A percentile compares a stretch with the other conserved stretches of the same genome.
Conservation (phyloP, 2,888 invertebrate species). For the Hirtodrosophila confusa region DNA sequence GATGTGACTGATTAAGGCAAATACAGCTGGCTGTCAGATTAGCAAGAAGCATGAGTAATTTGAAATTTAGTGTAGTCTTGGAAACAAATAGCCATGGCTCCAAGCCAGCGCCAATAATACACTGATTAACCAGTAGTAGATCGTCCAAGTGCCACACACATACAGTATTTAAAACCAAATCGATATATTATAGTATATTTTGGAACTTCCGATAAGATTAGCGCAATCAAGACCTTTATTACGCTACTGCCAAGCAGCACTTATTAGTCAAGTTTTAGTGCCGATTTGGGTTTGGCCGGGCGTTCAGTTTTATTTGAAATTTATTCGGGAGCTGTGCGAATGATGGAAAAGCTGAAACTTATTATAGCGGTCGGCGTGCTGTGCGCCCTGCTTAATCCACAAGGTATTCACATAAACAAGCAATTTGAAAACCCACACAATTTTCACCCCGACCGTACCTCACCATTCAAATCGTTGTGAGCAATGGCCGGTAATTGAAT, state of each 20-base stretch:
- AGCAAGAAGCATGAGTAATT: slow-evolving; percentile 34
- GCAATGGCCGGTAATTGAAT: slow-evolving; percentile 71
- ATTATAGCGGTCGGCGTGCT: slow-evolving; percentile 42
- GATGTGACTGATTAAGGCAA: slow-evolving; percentile 33
- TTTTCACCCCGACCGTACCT: not conserved
- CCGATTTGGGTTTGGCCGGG: slow-evolving; percentile 24
- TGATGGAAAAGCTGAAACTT: slow-evolving; percentile 48
- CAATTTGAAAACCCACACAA: slow-evolving; percentile 35
- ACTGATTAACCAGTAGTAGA: slow-evolving; percentile 1
- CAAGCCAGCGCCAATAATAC: too few relatives aligned
- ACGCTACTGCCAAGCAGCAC: slow-evolving; percentile 16
- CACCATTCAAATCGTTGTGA: slow-evolving; percentile 39
- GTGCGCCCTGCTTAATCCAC: slow-evolving; percentile 43
- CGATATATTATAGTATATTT: slow-evolving; percentile 27
- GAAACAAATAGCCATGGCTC: slow-evolving; percentile 50
- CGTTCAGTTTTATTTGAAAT: slow-evolving; percentile 14
- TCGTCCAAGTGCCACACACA: not conserved
- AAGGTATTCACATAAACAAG: slow-evolving; percentile 52
- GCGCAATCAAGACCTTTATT: slow-evolving; percentile 48
- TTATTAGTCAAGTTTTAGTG: slow-evolving; percentile 45
- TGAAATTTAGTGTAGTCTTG: slow-evolving; percentile 37
- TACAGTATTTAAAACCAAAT: slow-evolving; percentile 19
- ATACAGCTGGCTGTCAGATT: slow-evolving; percentile 9
- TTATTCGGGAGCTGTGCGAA: slow-evolving; percentile 19
- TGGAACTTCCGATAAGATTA: slow-evolving; percentile 61